phyloP scores from a whole-genome alignment of 2,888 invertebrate genomes.

The Ephialtes manifestator region DNA sequence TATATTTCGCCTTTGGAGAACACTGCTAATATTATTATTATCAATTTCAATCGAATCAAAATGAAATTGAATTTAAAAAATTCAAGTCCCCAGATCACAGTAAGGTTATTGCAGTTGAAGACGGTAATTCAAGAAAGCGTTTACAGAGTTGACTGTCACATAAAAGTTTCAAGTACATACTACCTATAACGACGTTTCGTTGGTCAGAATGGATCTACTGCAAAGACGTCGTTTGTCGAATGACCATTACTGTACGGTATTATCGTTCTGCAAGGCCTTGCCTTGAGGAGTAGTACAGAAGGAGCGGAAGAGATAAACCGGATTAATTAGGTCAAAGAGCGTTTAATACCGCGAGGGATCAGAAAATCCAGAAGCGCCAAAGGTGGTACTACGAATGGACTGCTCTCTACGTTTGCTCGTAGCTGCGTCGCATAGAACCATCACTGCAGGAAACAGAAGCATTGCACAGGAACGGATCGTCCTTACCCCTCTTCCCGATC shows the following conservation, averaged over 20 bases:
- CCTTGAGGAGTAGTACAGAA: conserved; percentile 2
- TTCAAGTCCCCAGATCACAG: background rate
- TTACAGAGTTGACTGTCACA: background rate
- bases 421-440: conserved; percentile 38
- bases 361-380: conserved; percentile 78
- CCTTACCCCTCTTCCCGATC: conserved; percentile 79
- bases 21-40: too few species aligned
- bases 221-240: conserved; percentile 31
- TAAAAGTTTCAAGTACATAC: conserved; percentile 24
- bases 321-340: conserved; percentile 79
- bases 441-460: conserved; percentile 39
- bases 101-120: background rate
- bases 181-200: conserved; percentile 30
- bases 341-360: conserved; percentile 77
- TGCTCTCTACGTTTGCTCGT: conserved; percentile 35
- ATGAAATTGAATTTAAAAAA: background rate
- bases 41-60: too few species aligned
- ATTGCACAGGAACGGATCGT: conserved; percentile 57
- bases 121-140: background rate
- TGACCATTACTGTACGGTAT: background rate
- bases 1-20: too few species aligned
- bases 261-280: conserved; percentile 9
- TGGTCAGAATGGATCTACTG: conserved; percentile 44
- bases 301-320: conserved; percentile 41
- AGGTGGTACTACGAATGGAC: conserved; percentile 43